Conservation (phyloP, 2,888 invertebrate species). For the Eilema sororculum region DNA sequence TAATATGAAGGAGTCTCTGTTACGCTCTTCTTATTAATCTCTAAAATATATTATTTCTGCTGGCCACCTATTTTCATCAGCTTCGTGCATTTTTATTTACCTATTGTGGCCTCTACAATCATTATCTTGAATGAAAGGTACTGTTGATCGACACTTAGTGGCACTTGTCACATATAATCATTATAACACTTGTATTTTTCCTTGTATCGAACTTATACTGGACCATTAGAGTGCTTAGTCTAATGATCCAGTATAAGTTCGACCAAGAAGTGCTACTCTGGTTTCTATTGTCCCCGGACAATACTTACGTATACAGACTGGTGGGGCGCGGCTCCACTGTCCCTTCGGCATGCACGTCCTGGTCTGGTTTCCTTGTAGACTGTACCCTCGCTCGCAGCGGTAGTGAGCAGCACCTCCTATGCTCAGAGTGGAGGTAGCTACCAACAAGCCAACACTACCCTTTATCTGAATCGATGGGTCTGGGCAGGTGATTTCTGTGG, state of each 20-base stretch:
- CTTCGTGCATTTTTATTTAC: too few species aligned
- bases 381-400: conserved; percentile 93
- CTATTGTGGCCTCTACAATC: too few species aligned
- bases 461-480: conserved; percentile 88
- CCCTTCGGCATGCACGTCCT: conserved; percentile 92
- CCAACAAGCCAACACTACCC: conserved; percentile 85
- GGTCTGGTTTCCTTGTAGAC: conserved; percentile 92
- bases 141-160: too few species aligned
- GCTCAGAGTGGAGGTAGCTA: conserved; percentile 89
- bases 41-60: too few species aligned
- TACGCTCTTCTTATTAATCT: too few species aligned
- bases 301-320: conserved; percentile 92
- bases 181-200: too few species aligned
- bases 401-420: conserved; percentile 94
- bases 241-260: background rate
- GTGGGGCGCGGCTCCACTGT: conserved; percentile 93
- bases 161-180: too few species aligned
- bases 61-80: too few species aligned
- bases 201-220: too few species aligned
- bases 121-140: background rate
- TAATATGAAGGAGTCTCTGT: too few species aligned
- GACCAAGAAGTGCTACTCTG: background rate
- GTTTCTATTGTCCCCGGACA: background rate
- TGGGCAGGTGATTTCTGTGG: conserved; percentile 92
- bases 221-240: too few species aligned